phyloP scores from a whole-genome alignment of 2,888 invertebrate genomes.

The Didymodactylos carnosus region DNA sequence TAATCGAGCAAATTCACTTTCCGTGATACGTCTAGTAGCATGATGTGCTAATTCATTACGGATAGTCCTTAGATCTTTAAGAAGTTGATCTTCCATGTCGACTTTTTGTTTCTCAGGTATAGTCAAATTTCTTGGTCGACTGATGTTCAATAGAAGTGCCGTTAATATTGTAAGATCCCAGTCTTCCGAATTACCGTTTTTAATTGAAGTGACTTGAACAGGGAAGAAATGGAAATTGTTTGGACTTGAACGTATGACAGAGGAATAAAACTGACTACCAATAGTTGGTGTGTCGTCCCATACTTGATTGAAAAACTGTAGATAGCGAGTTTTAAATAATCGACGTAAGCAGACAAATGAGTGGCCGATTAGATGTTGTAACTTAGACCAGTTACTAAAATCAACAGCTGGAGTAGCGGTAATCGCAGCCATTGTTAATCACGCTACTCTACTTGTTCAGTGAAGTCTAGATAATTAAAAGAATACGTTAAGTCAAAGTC shows the following conservation, averaged over 20 bases:
- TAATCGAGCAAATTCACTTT: background rate
- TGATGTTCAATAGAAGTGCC: background rate
- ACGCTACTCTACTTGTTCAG: too few species aligned
- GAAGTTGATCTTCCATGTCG: background rate
- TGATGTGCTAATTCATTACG: background rate
- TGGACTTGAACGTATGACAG: background rate
- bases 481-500: too few species aligned
- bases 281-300: background rate
- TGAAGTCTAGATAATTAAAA: too few species aligned
- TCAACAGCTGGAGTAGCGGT: background rate
- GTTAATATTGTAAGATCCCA: too few species aligned
- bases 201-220: background rate
- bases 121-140: background rate
- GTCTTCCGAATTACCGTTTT: background rate
- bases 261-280: background rate
- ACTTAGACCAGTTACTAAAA: background rate
- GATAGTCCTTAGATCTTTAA: background rate
- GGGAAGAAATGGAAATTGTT: background rate
- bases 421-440: too few species aligned
- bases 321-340: background rate
- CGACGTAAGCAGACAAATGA: too few species aligned
- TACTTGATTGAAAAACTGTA: background rate
- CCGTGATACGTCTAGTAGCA: background rate
- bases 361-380: too few species aligned
- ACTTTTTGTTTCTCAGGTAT: background rate